Conservation (phyloP, 2,113 vertebrate genomes). For the Corythoichthys intestinalis region DNA sequence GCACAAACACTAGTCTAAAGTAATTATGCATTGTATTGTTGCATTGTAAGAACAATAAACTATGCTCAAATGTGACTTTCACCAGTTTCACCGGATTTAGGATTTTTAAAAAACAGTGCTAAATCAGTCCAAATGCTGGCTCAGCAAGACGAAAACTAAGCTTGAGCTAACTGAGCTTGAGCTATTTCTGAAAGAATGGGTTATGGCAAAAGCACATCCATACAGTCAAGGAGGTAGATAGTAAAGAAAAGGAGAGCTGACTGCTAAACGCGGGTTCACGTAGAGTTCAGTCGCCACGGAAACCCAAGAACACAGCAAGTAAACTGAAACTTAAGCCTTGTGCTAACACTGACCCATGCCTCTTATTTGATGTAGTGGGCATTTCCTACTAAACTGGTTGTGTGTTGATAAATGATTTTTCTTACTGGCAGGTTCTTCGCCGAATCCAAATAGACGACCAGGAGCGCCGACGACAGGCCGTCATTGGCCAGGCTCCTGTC, state of each 20-base stretch:
- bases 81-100: background rate
- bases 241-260: background rate
- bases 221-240: background rate
- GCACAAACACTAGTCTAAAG: no score
- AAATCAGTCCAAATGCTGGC: background rate
- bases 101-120: background rate
- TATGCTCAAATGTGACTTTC: background rate
- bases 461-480: conserved; percentile 88
- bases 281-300: conserved; percentile 13
- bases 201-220: background rate
- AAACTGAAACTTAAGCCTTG: conserved; percentile 1
- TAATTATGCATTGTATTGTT: no score
- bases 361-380: conserved; percentile 19
- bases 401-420: conserved; percentile 11
- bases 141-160: background rate
- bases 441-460: conserved; percentile 90
- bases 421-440: conserved; percentile 94
- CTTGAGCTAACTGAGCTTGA: background rate
- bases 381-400: conserved; percentile 26
- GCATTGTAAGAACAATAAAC: background rate
- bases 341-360: conserved; percentile 11
- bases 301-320: conserved; percentile 12
- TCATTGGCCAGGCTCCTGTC: conserved; percentile 85
- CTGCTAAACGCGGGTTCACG: conserved; percentile 4
- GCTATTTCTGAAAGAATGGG: background rate